Evolutionary conservation across 2,888 invertebrate species (phyloP), one percentile per base, ranked within the genome.

Genomic region (Geotrupes spiniger): DNA sequence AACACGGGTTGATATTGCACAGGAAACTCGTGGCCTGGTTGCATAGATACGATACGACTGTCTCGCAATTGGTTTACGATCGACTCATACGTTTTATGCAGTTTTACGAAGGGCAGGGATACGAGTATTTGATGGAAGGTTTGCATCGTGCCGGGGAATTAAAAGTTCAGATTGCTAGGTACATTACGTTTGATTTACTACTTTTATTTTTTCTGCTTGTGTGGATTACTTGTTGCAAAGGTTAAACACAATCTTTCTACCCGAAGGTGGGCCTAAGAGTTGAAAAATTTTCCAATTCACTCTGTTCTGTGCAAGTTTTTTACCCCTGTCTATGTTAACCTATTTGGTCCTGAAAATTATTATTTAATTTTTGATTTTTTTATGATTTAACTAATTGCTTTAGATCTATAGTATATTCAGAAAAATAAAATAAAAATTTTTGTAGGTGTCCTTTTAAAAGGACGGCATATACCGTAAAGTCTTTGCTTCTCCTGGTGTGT

Each of bases 1-100:
- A 82, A 36, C 89, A 92, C 73, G 94, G 93, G 0, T 75, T 94
- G 1, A 84, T 94, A 42, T 80, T 87, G 68, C 74, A 83, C 1
- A 81, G 86, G 60, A 87, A 85, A 69, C 78, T 83, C 1, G 69
- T 81, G 6, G 80, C 83, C 9, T 86, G 85, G 82, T 69, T 86
- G 41, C 81, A 84, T 41, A 81, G 83, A 57, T 90, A 85, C 71
- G 83, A 87, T 17, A 68, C 71, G 14, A 84, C 86, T 1, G 71
- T 89, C 12, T 79, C 82, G 29, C 75, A 77, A 58, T 64, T 70
- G 21, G 68, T 76, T 6, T 70, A 75, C 21, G 85, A 86, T 53
- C 77, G 78, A 56, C 69, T 94, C 38, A 65, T 85, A 1, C 74
- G 83, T 1, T 88, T 91, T 57, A 85, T 89, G 83, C 89, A 89